Evolutionary conservation across 2,888 invertebrate genomes (phyloP).

Genomic region (Tanytarsus gracilentus): DNA sequence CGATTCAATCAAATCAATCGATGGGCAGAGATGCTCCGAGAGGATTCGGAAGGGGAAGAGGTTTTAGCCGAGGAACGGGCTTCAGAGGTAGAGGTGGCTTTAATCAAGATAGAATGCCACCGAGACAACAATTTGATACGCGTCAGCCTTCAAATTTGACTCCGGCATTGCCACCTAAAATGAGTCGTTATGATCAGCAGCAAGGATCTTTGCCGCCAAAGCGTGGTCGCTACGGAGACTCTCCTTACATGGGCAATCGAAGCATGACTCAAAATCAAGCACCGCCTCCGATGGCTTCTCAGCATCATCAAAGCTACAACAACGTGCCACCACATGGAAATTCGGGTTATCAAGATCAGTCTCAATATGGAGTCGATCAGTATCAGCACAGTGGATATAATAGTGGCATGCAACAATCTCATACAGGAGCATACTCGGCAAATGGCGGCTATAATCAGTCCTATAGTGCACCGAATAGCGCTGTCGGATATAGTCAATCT

Average conservation of each 20-base stretch:
- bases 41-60: neutral
- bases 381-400: conserved; percentile 13
- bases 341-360: conserved; percentile 22
- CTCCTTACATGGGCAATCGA: conserved; percentile 9
- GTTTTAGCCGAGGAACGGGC: neutral
- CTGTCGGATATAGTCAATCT: conserved; percentile 1
- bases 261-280: conserved; percentile 11
- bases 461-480: neutral
- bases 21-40: neutral
- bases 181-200: neutral
- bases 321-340: conserved; percentile 13
- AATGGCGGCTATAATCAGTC: conserved; percentile 22
- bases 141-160: conserved; percentile 21
- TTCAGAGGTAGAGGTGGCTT: neutral
- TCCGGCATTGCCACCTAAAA: conserved; percentile 1
- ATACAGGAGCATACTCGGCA: neutral
- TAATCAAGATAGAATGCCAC: neutral
- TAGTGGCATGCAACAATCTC: conserved; percentile 5
- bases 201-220: conserved; percentile 12
- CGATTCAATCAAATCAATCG: neutral
- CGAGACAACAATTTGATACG: conserved; percentile 17
- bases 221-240: conserved; percentile 9
- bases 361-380: conserved; percentile 5
- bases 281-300: conserved; percentile 1
- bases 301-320: conserved; percentile 20